Evolutionary conservation across 2,113 vertebrate genomes (phyloP).

Genomic region (Phoxinus phoxinus): DNA sequence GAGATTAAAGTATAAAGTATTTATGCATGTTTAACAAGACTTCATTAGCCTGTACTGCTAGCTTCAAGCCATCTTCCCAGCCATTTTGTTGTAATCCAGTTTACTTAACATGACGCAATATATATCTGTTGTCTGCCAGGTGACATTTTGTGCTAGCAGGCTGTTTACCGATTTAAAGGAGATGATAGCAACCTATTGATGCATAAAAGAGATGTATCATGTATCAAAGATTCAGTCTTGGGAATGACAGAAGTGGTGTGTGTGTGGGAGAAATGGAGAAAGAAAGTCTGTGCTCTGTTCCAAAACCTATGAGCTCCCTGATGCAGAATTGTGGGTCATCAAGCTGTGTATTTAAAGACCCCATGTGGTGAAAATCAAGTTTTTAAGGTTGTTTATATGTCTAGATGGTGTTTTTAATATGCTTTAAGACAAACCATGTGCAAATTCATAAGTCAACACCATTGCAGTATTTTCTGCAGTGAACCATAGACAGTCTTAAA

Average conservation of each 20-base stretch:
- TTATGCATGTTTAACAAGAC: conserved; percentile 35
- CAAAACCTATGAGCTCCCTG: neutral
- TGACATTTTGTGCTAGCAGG: conserved; percentile 26
- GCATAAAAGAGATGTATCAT: conserved; percentile 25
- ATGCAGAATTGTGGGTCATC: neutral
- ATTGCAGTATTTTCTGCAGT: no score
- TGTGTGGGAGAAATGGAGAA: neutral
- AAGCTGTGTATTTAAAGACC: neutral
- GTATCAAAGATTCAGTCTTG: conserved; percentile 25
- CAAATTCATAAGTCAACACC: no score
- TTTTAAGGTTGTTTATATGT: no score
- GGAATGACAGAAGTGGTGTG: conserved; percentile 10
- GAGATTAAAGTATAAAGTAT: conserved; percentile 31
- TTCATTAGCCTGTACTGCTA: conserved; percentile 16
- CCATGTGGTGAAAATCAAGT: no score
- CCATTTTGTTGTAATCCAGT: conserved; percentile 3
- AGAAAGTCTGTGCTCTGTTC: neutral
- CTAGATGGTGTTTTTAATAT: no score
- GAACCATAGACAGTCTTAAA: no score
- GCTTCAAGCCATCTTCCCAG: conserved; percentile 12
- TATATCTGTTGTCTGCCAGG: conserved; percentile 26
- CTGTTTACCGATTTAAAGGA: conserved; percentile 37
- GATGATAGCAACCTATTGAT: conserved; percentile 9
- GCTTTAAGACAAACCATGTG: no score
- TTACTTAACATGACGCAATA: conserved; percentile 21